A percentile compares a stretch with the other conserved stretches of the same genome.
These are phyloP conservation scores for Meta bourneti DNA, from an alignment of 2,888 invertebrate genomes.

Conservation along the genomic window DNA sequence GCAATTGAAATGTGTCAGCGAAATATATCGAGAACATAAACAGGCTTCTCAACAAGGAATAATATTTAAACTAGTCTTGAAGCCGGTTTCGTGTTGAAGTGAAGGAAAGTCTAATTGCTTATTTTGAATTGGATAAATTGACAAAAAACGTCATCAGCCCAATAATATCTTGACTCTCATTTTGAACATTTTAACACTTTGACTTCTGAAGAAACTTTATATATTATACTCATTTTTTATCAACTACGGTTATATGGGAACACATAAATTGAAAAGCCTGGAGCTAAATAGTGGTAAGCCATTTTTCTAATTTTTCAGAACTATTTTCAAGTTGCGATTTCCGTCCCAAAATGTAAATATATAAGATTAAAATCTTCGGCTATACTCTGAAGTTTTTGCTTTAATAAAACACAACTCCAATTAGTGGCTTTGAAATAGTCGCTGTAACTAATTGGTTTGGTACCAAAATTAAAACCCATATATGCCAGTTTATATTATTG, in stretches of 20 bases:
- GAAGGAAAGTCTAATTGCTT: conserved; percentile 36
- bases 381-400: not conserved
- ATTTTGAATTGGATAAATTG: conserved; percentile 19
- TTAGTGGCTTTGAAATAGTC: not conserved
- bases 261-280: too few relatives aligned
- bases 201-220: too few relatives aligned
- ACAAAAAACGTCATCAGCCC: conserved; percentile 25
- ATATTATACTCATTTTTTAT: too few relatives aligned
- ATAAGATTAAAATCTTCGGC: not conserved
- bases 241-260: too few relatives aligned
- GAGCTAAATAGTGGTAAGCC: too few relatives aligned
- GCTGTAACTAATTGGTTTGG: not conserved
- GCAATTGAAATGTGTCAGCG: conserved; percentile 14
- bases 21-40: conserved; percentile 44
- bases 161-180: conserved; percentile 17
- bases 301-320: too few relatives aligned
- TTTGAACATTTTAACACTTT: not conserved
- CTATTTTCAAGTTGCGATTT: too few relatives aligned
- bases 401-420: not conserved
- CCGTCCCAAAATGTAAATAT: too few relatives aligned
- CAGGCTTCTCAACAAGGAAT: conserved; percentile 41
- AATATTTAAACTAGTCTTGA: conserved; percentile 29
- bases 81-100: conserved; percentile 18
- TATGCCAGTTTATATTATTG: too few relatives aligned
- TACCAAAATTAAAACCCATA: too few relatives aligned